Conservation (phyloP, 1,140 invertebrate species). For the Glossosoma conforme region DNA sequence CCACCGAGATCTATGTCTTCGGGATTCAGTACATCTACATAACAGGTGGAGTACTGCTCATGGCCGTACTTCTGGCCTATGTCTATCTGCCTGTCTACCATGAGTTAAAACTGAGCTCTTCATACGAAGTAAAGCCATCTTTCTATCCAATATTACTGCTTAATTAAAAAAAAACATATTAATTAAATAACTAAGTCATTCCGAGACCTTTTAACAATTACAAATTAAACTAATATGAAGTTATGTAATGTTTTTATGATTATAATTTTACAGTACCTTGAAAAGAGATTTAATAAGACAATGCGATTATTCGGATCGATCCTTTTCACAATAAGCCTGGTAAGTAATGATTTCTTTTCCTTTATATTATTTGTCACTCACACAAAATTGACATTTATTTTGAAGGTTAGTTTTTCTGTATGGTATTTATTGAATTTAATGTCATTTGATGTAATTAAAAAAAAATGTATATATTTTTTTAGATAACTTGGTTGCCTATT, state of each 20-base stretch:
- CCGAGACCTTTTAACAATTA: no score
- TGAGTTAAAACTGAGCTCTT: conserved; percentile 72
- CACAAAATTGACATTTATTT: no score
- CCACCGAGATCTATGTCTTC: conserved; percentile 79
- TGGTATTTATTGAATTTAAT: neutral
- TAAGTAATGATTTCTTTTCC: conserved; percentile 41
- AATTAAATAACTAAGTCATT: no score
- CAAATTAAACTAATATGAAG: conserved; percentile 13
- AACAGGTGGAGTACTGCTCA: conserved; percentile 55
- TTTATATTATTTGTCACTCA: neutral
- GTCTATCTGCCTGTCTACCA: conserved; percentile 79
- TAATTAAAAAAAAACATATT: no score
- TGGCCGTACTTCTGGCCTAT: conserved; percentile 59
- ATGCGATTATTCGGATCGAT: conserved; percentile 69
- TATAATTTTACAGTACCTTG: conserved; percentile 64
- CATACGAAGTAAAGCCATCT: conserved; percentile 68
- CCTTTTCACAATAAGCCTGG: conserved; percentile 65
- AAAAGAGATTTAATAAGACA: conserved; percentile 66
- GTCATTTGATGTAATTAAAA: neutral
- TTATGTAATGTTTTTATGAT: conserved; percentile 2
- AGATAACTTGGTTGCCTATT: conserved; percentile 84
- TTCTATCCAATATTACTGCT: no score
- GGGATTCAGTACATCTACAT: conserved; percentile 68
- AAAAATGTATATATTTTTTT: conserved; percentile 35
- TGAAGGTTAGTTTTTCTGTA: no score